Evolutionary conservation across 2,888 invertebrate species (phyloP).

Genomic region (Temnothorax rugatulus): DNA sequence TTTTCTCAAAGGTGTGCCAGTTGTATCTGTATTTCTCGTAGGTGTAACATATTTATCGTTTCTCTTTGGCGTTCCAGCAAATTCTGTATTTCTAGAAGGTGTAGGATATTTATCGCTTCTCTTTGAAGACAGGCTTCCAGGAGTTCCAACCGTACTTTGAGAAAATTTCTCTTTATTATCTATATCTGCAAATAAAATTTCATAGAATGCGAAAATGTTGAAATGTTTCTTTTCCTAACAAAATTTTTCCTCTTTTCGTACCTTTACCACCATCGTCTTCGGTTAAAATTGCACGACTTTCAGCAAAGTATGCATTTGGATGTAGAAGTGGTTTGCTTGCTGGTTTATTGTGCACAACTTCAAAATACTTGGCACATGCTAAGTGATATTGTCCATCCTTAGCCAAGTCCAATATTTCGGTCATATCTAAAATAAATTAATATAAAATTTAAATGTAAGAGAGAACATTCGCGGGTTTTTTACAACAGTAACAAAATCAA

Average conservation of each 20-base stretch:
- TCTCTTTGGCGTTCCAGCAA: slow-evolving; percentile 56
- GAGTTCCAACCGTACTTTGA: slow-evolving; percentile 55
- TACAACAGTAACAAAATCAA: not conserved
- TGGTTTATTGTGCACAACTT: slow-evolving; percentile 90
- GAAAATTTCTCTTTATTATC: slow-evolving; percentile 58
- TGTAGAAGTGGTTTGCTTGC: slow-evolving; percentile 92
- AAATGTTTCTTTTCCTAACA: not conserved
- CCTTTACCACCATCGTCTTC: slow-evolving; percentile 67
- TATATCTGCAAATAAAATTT: slow-evolving; percentile 39
- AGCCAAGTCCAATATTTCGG: slow-evolving; percentile 91
- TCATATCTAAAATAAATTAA: slow-evolving; percentile 87
- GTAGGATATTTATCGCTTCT: slow-evolving; percentile 38
- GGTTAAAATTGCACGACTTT: slow-evolving; percentile 76
- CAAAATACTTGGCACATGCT: slow-evolving; percentile 96
- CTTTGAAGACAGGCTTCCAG: slow-evolving; percentile 7
- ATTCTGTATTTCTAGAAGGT: slow-evolving; percentile 49
- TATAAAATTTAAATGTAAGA: not conserved
- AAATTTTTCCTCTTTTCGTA: not conserved
- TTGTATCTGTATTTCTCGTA: slow-evolving; percentile 13
- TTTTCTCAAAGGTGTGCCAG: slow-evolving; percentile 51
- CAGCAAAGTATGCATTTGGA: slow-evolving; percentile 97
- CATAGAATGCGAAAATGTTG: not conserved
- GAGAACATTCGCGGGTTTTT: not conserved
- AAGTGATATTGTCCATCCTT: slow-evolving; percentile 94
- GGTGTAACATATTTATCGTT: slow-evolving; percentile 34